These are phyloP conservation scores for Heliornis fulica DNA, from an alignment of 2,113 vertebrate species.

Conservation along the genomic window DNA sequence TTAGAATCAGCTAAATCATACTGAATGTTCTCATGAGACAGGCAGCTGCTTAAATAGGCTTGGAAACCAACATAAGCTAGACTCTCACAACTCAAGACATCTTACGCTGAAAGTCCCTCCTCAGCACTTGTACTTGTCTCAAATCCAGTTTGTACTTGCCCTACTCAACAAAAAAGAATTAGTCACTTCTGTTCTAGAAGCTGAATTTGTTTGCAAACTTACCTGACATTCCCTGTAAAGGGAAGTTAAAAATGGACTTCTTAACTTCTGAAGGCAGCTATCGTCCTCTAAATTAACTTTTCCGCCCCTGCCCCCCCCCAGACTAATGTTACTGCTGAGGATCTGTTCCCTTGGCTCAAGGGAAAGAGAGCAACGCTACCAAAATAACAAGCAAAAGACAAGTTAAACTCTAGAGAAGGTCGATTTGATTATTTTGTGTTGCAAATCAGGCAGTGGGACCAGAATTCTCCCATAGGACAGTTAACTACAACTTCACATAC, in stretches of 20 bases:
- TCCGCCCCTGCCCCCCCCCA: no score
- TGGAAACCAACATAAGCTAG: neutral
- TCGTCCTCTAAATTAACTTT: neutral
- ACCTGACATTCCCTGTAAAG: neutral
- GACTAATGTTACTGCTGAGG: no score
- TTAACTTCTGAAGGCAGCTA: neutral
- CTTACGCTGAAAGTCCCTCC: neutral
- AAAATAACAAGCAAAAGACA: neutral
- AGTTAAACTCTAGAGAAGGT: neutral
- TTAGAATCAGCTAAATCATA: neutral
- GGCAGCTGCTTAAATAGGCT: neutral
- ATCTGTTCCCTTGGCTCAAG: neutral
- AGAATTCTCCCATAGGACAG: neutral
- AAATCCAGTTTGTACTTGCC: constrained; percentile 2
- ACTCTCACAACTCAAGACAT: neutral
- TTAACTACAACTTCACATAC: constrained; percentile 71
- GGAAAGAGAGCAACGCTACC: neutral
- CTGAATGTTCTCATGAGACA: neutral
- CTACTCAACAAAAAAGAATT: neutral
- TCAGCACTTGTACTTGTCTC: neutral
- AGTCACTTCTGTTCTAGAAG: neutral
- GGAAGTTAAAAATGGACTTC: fast-evolving
- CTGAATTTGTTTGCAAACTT: neutral
- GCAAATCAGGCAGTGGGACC: neutral
- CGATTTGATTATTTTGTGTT: neutral